phyloP scores from a whole-genome alignment of 2,888 invertebrate species.

The Gari tellinella region DNA sequence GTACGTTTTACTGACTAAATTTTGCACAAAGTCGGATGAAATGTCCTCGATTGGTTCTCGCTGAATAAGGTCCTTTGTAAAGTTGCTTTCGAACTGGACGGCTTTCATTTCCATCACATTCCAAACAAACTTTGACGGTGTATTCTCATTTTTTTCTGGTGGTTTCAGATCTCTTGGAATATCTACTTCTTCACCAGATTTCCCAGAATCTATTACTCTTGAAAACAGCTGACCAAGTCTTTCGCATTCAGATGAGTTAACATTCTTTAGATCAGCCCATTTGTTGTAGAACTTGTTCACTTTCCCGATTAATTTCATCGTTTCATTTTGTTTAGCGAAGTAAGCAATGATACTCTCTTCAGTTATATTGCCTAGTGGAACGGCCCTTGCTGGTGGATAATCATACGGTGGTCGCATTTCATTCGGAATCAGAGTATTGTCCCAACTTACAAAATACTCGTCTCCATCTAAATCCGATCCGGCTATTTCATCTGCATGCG shows the following conservation, averaged over 20 bases:
- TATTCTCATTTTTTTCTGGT: neutral
- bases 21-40: conserved; percentile 25
- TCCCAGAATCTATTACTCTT: conserved; percentile 81
- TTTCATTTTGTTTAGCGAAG: conserved; percentile 80
- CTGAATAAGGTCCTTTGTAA: neutral
- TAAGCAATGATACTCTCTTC: conserved; percentile 80
- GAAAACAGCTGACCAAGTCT: conserved; percentile 68
- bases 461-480: conserved; percentile 85
- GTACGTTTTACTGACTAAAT: conserved; percentile 11
- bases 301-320: conserved; percentile 73
- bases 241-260: conserved; percentile 67
- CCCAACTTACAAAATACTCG: conserved; percentile 83
- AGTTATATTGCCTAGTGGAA: conserved; percentile 30
- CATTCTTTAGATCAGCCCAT: conserved; percentile 71
- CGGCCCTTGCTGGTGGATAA: conserved; percentile 26
- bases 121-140: conserved; percentile 25
- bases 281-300: conserved; percentile 38
- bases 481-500: conserved; percentile 84
- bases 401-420: conserved; percentile 35
- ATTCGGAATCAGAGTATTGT: conserved; percentile 73
- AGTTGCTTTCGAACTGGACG: conserved; percentile 6
- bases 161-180: conserved; percentile 37
- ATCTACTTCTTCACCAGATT: conserved; percentile 73
- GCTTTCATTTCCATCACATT: conserved; percentile 24
- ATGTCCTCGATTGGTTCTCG: neutral